Percentiles rank a stretch among this genome's conserved stretches.
Conservation (phyloP, 2,113 vertebrate species). For the Eulemur macaco region DNA sequence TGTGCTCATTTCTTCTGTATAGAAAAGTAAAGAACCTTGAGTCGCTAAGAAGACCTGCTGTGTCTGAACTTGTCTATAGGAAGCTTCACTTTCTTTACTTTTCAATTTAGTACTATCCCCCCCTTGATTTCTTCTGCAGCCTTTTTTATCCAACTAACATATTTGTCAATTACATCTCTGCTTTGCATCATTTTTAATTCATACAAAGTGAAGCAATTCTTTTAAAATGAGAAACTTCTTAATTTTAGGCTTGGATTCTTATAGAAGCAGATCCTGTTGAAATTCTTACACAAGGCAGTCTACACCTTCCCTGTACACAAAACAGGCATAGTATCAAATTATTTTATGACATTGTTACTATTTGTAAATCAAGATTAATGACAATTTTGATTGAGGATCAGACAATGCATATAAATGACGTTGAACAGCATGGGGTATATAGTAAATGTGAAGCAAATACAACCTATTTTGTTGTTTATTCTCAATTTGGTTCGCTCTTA, state of each 20-base stretch:
- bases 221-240: neutral
- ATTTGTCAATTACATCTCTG: neutral
- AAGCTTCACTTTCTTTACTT: neutral
- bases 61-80: neutral
- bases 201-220: neutral
- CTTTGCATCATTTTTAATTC: neutral
- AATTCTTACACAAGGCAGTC: neutral
- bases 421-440: neutral
- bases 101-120: neutral
- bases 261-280: neutral
- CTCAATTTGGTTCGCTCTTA: neutral
- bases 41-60: neutral
- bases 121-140: neutral
- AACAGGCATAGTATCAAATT: neutral
- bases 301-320: neutral
- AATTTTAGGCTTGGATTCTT: neutral
- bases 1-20: neutral
- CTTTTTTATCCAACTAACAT: neutral
- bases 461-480: neutral
- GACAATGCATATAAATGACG: neutral
- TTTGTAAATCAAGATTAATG: neutral
- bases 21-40: slow-evolving; percentile 6
- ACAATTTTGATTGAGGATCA: neutral
- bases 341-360: neutral
- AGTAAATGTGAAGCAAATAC: neutral